Conservation (phyloP, 2,797 vertebrate species). For the Xenentodon cancila region DNA sequence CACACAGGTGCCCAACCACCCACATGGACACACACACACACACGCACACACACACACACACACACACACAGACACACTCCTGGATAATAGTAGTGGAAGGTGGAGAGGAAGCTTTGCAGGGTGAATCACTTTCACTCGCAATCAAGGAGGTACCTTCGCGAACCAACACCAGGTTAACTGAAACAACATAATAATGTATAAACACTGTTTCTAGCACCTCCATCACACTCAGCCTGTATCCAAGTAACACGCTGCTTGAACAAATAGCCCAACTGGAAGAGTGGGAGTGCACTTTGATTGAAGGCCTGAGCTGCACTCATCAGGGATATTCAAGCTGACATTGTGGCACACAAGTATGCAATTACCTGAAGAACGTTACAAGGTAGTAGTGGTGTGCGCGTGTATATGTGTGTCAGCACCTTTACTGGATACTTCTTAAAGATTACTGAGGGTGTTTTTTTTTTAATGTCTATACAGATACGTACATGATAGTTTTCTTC, state of each 20-base stretch:
- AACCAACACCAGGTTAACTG: constrained; percentile 47
- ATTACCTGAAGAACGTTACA: constrained; percentile 57
- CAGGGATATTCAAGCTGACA: constrained; percentile 63
- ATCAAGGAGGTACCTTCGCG: constrained; percentile 32
- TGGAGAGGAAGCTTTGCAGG: constrained; percentile 48
- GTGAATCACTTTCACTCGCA: constrained; percentile 61
- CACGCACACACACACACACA: not conserved
- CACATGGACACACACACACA: not conserved
- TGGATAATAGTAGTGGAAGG: constrained; percentile 51
- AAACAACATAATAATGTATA: constrained; percentile 36
- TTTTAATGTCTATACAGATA: not conserved
- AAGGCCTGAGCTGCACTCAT: constrained; percentile 68
- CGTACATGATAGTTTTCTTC: not conserved
- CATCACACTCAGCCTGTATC: constrained; percentile 63
- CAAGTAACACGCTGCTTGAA: constrained; percentile 67
- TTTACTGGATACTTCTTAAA: constrained; percentile 18
- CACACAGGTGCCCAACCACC: constrained; percentile 3
- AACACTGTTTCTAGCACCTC: constrained; percentile 55
- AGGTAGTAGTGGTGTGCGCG: constrained; percentile 21
- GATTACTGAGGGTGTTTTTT: constrained; percentile 4
- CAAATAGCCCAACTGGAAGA: constrained; percentile 71
- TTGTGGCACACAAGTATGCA: constrained; percentile 45
- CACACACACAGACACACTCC: constrained; percentile 30
- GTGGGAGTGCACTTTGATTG: constrained; percentile 72
- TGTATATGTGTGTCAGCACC: constrained; percentile 2